Conservation (phyloP, 2,113 vertebrate species). For the Aythya baeri region DNA sequence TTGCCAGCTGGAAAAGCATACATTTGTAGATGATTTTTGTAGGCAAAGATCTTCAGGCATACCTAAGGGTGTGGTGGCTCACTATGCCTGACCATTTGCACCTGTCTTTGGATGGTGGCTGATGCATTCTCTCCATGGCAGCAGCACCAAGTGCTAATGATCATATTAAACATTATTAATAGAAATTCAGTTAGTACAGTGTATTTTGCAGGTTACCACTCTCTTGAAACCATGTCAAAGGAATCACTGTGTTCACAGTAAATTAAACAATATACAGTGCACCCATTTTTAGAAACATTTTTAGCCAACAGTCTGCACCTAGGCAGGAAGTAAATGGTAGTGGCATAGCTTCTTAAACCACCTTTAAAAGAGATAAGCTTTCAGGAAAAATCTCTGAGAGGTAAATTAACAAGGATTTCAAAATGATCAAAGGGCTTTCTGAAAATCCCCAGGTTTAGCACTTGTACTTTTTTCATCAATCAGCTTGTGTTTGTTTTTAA, state of each 20-base stretch:
- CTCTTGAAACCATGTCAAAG: neutral
- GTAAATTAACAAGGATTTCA: neutral
- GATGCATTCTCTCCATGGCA: neutral
- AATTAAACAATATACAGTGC: neutral
- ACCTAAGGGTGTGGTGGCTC: neutral
- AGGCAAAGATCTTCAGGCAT: neutral
- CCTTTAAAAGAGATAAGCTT: neutral
- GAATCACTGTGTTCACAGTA: neutral
- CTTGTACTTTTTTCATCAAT: neutral
- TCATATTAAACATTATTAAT: neutral
- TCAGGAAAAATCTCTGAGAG: neutral
- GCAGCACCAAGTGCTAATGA: neutral
- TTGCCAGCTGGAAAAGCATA: neutral
- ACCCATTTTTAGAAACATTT: neutral
- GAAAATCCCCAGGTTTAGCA: neutral
- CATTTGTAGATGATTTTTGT: neutral
- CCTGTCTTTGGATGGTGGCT: no score
- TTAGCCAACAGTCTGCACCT: neutral
- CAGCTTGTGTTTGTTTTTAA: neutral
- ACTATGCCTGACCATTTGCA: neutral
- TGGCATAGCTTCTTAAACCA: rapidly evolving
- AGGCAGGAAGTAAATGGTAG: neutral
- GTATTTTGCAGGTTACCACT: neutral
- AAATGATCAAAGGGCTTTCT: neutral
- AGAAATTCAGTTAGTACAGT: neutral